phyloP scores from a whole-genome alignment of 23 tunicate genomes.

The Oikopleura vanhoeffeni region DNA sequence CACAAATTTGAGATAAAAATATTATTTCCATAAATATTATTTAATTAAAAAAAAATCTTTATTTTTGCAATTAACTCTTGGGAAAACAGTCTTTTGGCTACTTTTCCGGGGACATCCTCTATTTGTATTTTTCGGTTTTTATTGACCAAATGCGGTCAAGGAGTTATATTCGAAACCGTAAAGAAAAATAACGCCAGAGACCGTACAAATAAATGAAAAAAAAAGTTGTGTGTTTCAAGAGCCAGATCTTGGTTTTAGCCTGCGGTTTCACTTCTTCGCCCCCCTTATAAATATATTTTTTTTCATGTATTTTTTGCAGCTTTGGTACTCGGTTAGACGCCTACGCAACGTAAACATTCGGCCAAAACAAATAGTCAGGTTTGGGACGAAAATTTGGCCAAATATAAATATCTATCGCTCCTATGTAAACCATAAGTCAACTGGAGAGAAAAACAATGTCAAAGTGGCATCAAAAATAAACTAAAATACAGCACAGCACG shows the following conservation, averaged over 20 bases:
- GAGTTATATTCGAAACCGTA: not conserved
- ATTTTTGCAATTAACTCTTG: too few species aligned
- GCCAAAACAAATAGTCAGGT: not conserved
- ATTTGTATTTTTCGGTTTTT: not conserved
- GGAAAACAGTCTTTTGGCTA: too few species aligned
- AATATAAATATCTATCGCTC: not conserved
- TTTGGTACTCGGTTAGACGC: not conserved
- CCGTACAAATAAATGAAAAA: not conserved
- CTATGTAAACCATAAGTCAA: not conserved
- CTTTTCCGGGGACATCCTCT: not conserved
- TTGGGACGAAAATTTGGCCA: too few species aligned
- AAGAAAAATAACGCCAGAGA: not conserved
- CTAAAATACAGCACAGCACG: too few species aligned
- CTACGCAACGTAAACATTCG: not conserved
- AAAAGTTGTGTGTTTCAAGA: not conserved
- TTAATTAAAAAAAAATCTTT: too few species aligned
- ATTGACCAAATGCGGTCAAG: not conserved
- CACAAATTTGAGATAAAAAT: too few species aligned
- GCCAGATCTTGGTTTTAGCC: not conserved
- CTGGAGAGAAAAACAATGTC: not conserved
- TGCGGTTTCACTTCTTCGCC: not conserved
- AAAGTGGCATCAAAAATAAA: not conserved
- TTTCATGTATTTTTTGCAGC: not conserved
- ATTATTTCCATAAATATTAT: too few species aligned
- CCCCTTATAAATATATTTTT: not conserved